phyloP scores from a whole-genome alignment of 2,113 vertebrate genomes.

The Oncorhynchus gorbuscha region DNA sequence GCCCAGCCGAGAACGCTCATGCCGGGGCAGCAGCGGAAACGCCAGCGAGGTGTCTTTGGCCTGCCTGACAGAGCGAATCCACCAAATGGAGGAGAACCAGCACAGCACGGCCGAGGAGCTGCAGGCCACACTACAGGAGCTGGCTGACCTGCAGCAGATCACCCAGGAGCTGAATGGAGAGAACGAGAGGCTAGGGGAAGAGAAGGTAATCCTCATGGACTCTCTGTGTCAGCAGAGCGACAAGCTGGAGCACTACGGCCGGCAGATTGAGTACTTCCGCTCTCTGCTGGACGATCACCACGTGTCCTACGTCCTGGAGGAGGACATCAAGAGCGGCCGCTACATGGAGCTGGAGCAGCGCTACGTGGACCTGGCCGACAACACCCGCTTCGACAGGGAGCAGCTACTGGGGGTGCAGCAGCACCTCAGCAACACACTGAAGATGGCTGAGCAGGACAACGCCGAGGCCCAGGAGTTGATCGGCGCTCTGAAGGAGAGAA shows the following conservation, averaged over 20 bases:
- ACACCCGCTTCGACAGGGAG: constrained; percentile 88
- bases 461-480: constrained; percentile 94
- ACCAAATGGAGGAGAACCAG: constrained; percentile 97
- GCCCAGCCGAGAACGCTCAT: constrained; percentile 83
- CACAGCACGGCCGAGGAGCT: constrained; percentile 94
- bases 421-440: constrained; percentile 91
- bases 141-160: constrained; percentile 91
- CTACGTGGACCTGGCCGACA: constrained; percentile 88
- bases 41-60: constrained; percentile 90
- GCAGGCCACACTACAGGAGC: constrained; percentile 91
- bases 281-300: constrained; percentile 89
- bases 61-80: constrained; percentile 90
- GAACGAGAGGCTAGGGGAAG: constrained; percentile 92
- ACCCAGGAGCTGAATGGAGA: constrained; percentile 93
- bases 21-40: constrained; percentile 86
- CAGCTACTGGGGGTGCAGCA: constrained; percentile 94
- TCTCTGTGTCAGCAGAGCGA: constrained; percentile 94
- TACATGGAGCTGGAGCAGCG: constrained; percentile 95
- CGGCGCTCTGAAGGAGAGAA: constrained; percentile 85
- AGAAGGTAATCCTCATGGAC: constrained; percentile 93
- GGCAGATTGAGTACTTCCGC: constrained; percentile 89
- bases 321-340: constrained; percentile 90
- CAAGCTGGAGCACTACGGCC: constrained; percentile 86
- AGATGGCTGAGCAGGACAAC: constrained; percentile 96
- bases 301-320: constrained; percentile 82